A percentile compares a stretch with the other conserved stretches of the same genome.
Conservation (phyloP, 2,113 vertebrate genomes). For the Maccullochella peelii region DNA sequence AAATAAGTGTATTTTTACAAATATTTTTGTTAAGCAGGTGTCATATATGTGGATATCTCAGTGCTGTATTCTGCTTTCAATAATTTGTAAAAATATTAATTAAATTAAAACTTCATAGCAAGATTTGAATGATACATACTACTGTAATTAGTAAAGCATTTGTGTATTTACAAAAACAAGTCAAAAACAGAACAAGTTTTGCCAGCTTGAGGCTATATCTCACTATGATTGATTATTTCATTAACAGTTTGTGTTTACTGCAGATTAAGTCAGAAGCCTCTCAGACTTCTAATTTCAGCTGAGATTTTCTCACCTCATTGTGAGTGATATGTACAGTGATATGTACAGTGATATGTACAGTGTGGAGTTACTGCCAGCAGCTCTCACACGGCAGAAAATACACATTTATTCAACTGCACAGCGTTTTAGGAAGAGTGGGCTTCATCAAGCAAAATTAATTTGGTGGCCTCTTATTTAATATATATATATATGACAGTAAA, state of each 20-base stretch:
- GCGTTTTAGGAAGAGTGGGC: too few relatives aligned
- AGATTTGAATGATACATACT: neutral
- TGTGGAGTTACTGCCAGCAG: neutral
- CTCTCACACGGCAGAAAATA: neutral
- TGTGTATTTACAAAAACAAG: constrained; percentile 26
- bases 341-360: constrained; percentile 5
- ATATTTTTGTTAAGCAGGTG: neutral
- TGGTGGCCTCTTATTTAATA: neutral
- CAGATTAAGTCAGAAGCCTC: constrained; percentile 28
- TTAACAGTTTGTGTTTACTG: constrained; percentile 41
- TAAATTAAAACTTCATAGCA: neutral
- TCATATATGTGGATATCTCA: neutral
- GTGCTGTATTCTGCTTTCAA: constrained; percentile 5
- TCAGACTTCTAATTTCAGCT: constrained; percentile 29
- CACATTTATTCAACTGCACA: neutral
- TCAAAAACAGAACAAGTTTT: constrained; percentile 29
- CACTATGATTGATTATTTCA: constrained; percentile 63
- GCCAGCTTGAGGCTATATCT: constrained; percentile 20
- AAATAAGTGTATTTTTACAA: neutral
- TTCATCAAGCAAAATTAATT: constrained; percentile 1
- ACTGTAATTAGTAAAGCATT: constrained; percentile 25
- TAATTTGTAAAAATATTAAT: neutral
- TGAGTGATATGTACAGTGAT: constrained; percentile 4
- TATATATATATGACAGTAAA: neutral
- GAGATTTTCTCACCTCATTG: neutral